Percentiles rank a stretch among this genome's conserved stretches.
Conservation (phyloP, 23 tunicate species). For the Ascidia mentula region DNA sequence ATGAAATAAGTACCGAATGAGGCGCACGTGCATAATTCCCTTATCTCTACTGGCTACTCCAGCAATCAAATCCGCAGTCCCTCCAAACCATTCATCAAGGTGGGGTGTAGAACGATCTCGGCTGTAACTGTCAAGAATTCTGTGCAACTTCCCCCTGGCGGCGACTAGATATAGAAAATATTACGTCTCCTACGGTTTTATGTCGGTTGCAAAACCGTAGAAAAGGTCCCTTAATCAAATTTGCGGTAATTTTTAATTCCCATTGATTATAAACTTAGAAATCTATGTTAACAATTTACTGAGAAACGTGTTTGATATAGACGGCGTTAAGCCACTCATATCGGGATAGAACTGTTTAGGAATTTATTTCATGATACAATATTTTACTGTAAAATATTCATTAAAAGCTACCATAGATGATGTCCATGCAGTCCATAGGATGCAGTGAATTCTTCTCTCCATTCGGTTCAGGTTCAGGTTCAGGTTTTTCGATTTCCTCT, state of each 20-base stretch:
- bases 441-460: slow-evolving; percentile 21
- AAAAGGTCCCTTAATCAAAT: not conserved
- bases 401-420: slow-evolving; percentile 35
- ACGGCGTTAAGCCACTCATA: no score
- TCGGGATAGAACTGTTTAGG: no score
- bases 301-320: no score
- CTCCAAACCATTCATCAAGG: slow-evolving; percentile 55
- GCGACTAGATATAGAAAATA: no score
- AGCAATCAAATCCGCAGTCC: slow-evolving; percentile 56
- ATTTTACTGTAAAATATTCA: no score
- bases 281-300: no score
- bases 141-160: slow-evolving; percentile 44
- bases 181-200: no score
- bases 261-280: no score
- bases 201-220: no score
- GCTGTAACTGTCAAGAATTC: slow-evolving; percentile 58
- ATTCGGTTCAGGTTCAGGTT: slow-evolving; percentile 31
- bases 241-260: not conserved
- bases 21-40: slow-evolving; percentile 40
- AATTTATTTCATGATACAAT: no score
- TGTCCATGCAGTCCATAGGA: slow-evolving; percentile 83
- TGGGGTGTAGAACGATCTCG: slow-evolving; percentile 65
- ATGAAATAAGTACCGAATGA: slow-evolving; percentile 37
- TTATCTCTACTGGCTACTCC: slow-evolving; percentile 46
- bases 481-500: slow-evolving; percentile 29